These are phyloP conservation scores for Psix sp. DNA, from an alignment of 1,140 invertebrate genomes.

Conservation along the genomic window DNA sequence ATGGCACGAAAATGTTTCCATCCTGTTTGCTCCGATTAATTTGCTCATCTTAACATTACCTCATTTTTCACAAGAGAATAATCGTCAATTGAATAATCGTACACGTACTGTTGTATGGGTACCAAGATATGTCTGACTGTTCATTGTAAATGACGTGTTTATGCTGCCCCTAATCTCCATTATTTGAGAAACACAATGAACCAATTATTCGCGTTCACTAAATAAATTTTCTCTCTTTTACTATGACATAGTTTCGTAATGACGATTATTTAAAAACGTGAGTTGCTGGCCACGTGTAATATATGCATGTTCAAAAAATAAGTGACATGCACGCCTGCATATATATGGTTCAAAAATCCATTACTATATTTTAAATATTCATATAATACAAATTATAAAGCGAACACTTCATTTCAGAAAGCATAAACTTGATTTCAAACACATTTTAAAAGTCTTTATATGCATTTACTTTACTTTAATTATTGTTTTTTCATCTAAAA, in stretches of 20 bases:
- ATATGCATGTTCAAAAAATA: too few species aligned
- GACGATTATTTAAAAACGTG: too few species aligned
- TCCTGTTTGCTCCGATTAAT: conserved; percentile 26
- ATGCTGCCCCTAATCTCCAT: conserved; percentile 40
- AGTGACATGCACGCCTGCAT: too few species aligned
- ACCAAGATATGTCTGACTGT: conserved; percentile 36
- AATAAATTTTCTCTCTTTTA: conserved; percentile 39
- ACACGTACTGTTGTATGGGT: conserved; percentile 45
- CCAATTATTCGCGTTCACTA: conserved; percentile 34
- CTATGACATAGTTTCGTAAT: conserved; percentile 32
- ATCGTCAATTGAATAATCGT: conserved; percentile 53
- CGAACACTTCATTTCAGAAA: too few species aligned
- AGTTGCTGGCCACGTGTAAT: too few species aligned
- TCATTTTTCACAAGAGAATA: conserved; percentile 49
- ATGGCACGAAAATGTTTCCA: conserved; percentile 10
- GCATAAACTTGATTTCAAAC: too few species aligned
- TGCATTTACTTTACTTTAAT: too few species aligned
- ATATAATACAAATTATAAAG: too few species aligned
- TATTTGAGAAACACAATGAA: conserved; percentile 50
- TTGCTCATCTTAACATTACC: conserved; percentile 31
- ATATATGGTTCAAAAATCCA: too few species aligned
- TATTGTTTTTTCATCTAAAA: too few species aligned
- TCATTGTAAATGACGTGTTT: conserved; percentile 49
- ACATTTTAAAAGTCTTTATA: too few species aligned
- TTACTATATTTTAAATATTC: too few species aligned